Base-by-base conservation (phyloP, 2,888 invertebrate genomes). In the Aethes cnicana region DNA sequence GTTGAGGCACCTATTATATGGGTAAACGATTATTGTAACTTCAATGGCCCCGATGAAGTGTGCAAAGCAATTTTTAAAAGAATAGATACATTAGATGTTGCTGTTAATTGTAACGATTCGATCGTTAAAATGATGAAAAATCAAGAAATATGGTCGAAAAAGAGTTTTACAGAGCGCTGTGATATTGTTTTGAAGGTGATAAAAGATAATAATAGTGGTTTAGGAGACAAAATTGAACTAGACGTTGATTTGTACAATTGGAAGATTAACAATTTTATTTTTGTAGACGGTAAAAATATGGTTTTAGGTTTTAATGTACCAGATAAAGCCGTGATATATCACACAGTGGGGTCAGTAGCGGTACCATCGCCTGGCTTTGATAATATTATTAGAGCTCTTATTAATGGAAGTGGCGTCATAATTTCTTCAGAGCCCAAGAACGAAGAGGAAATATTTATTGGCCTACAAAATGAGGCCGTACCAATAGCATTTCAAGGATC, bases 1-100 rank as follows among this genome's bases (percentile, higher is more conserved):
- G 50, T 62, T 0, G 25, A 25, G 1, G 54, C 68, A 0, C 47
- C 57, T 1, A 48, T 74, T 2, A 60, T 79, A 8, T 83, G 83
- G 82, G 59, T 82, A 2, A 84, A 84, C 49, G 64, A 62, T 28
- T 68, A 63, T 35, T 76, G 67, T 1, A 58, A 58, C 6, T 74
- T 82, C 46, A 59, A 65, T 5, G 78, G 74, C 0, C 72, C 78
- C 0, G 41, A 61, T 0, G 53, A 56, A 20, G 32, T 68, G 0
- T 55, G 59, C 0, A 59, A 59, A 17, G 56, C 57, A 0, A 43
- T 58, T 28, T 63, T 57, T 30, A 37, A 17, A 21, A 21, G 41
- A 21, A 54, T 50, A 9, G 50, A 32, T 26, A 54, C 50, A 11
- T 41, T 25, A 5, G 30, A 53, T 30, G 33, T 37, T 26, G 23